These are phyloP conservation scores for Gallinago undulata DNA, from an alignment of 2,113 vertebrate species.

Conservation along the genomic window DNA sequence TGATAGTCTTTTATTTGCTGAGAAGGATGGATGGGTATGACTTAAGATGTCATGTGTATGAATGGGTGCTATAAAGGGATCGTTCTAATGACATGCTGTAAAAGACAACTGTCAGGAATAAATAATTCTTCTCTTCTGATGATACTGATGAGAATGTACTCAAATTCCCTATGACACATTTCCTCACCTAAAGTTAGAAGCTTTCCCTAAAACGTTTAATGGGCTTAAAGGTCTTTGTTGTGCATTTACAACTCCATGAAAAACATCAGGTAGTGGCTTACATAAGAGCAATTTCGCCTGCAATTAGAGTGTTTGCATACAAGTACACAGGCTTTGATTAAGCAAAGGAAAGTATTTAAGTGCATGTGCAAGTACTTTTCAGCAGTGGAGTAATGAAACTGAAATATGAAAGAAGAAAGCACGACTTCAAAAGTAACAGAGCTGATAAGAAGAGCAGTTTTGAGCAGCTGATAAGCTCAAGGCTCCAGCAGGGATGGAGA, in stretches of 20 bases:
- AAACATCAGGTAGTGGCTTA: background rate
- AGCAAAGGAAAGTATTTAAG: background rate
- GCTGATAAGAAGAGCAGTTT: background rate
- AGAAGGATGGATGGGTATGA: constrained; percentile 71
- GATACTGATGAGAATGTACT: constrained; percentile 40
- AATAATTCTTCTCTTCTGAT: constrained; percentile 66
- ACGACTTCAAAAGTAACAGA: background rate
- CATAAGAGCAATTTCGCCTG: constrained; percentile 18
- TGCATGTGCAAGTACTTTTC: background rate
- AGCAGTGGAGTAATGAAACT: background rate
- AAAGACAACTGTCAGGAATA: constrained; percentile 71
- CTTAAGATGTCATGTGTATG: constrained; percentile 69
- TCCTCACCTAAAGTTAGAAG: constrained; percentile 10
- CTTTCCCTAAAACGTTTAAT: constrained; percentile 15
- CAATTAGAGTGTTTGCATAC: constrained; percentile 46
- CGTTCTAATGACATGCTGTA: constrained; percentile 62
- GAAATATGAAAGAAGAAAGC: background rate
- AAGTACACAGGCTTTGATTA: constrained; percentile 45
- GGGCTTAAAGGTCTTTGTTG: background rate
- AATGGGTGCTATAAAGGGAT: constrained; percentile 70
- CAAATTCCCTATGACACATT: background rate
- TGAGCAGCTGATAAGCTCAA: background rate
- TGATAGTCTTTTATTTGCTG: constrained; percentile 62
- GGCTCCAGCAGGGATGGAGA: background rate
- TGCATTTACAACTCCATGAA: background rate